These are phyloP conservation scores for Agrochola circellaris DNA, from an alignment of 2,888 invertebrate genomes.

Conservation along the genomic window DNA sequence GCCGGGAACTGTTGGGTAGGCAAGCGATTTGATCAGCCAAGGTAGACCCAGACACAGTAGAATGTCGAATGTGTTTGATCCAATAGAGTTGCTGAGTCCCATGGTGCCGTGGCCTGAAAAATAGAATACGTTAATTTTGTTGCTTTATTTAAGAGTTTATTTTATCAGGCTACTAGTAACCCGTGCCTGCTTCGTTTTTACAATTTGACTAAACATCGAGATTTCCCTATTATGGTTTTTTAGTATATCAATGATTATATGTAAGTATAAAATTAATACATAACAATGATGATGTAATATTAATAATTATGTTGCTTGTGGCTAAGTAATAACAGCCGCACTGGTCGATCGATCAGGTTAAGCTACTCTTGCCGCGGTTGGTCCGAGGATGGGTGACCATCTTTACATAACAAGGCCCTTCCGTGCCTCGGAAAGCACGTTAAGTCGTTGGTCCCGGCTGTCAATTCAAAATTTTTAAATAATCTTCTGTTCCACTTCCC, in stretches of 20 bases:
- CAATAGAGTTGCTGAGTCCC: slow-evolving; percentile 95
- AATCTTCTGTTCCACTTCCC: neutral
- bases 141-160: neutral
- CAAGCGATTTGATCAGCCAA: slow-evolving; percentile 93
- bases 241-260: too few species aligned
- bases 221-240: neutral
- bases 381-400: too few species aligned
- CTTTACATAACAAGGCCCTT: too few species aligned
- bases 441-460: too few species aligned
- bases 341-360: too few species aligned
- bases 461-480: neutral
- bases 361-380: too few species aligned
- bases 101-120: slow-evolving; percentile 93
- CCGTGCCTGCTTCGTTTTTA: neutral
- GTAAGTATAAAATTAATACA: too few species aligned
- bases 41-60: slow-evolving; percentile 94
- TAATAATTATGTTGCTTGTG: too few species aligned
- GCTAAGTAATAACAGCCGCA: too few species aligned
- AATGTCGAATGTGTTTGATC: slow-evolving; percentile 96
- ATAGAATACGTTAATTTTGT: neutral
- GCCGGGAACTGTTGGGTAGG: slow-evolving; percentile 91
- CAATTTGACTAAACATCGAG: neutral
- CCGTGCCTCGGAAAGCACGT: too few species aligned
- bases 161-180: neutral
- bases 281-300: too few species aligned